These are phyloP conservation scores for Eupithecia inturbata DNA, from an alignment of 2,888 invertebrate genomes.

Conservation along the genomic window DNA sequence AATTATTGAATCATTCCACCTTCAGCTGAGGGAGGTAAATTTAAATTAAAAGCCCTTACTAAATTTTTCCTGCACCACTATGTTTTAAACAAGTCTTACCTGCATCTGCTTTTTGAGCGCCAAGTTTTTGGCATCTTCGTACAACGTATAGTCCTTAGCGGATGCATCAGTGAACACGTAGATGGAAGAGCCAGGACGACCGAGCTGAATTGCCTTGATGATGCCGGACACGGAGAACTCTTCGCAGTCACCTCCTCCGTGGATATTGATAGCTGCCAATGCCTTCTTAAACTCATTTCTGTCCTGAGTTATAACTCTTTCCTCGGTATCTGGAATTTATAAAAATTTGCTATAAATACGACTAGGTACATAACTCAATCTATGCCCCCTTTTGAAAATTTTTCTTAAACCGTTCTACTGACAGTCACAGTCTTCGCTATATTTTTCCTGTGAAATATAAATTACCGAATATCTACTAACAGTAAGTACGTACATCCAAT, in stretches of 20 bases:
- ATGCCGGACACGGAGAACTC: slow-evolving; percentile 67
- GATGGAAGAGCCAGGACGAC: slow-evolving; percentile 59
- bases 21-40: no score
- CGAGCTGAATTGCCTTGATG: slow-evolving; percentile 54
- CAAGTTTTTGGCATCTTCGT: slow-evolving; percentile 53
- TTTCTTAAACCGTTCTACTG: no score
- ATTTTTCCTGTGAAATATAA: no score
- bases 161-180: slow-evolving; percentile 73
- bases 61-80: no score
- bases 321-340: background rate
- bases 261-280: slow-evolving; percentile 44
- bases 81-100: slow-evolving; percentile 44
- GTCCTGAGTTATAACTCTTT: slow-evolving; percentile 52
- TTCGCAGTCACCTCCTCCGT: slow-evolving; percentile 60
- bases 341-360: no score
- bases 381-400: no score
- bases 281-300: slow-evolving; percentile 50
- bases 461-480: no score
- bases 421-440: no score
- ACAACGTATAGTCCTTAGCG: slow-evolving; percentile 54
- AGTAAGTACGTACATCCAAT: no score
- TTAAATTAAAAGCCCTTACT: no score
- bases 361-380: no score
- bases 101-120: slow-evolving; percentile 58
- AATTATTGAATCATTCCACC: no score